These are phyloP conservation scores for Ptychodera flava DNA, from an alignment of 35 echinoderm and acorn worm species.

Conservation along the genomic window DNA sequence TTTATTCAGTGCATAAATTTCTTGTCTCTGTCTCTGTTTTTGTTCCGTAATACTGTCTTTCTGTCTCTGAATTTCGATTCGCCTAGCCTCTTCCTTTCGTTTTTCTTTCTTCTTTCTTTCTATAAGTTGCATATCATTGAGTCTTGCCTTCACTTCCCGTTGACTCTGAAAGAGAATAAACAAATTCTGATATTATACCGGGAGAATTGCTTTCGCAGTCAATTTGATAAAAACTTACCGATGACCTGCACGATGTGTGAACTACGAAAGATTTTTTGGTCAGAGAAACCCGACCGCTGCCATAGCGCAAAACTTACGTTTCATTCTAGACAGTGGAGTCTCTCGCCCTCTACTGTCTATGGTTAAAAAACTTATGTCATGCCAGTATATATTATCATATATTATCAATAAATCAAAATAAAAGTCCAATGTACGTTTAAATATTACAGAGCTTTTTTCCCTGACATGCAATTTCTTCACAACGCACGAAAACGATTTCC, in stretches of 20 bases:
- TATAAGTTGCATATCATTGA: constrained; percentile 48
- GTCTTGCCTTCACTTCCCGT: constrained; percentile 55
- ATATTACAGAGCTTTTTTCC: no score
- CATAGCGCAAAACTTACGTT: no score
- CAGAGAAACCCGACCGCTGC: neutral
- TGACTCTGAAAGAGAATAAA: constrained; percentile 64
- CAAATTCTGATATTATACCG: neutral
- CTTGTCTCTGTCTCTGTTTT: constrained; percentile 63
- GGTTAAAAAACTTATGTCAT: no score
- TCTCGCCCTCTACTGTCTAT: no score
- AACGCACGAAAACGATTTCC: no score
- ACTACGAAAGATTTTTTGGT: neutral
- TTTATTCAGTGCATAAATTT: constrained; percentile 97
- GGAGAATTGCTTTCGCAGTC: neutral
- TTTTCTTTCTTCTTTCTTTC: constrained; percentile 51
- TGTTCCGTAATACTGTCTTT: constrained; percentile 21
- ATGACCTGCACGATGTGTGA: neutral
- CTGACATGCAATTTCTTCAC: no score
- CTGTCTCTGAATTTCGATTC: constrained; percentile 41
- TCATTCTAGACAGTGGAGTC: no score
- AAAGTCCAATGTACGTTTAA: no score
- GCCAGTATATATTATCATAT: no score
- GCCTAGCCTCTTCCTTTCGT: constrained; percentile 42
- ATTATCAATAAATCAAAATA: no score
- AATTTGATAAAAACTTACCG: neutral